Evolutionary conservation across 2,797 vertebrate genomes (phyloP), one percentile per base, ranked within the genome.

Genomic region (Centropyge bicolor): DNA sequence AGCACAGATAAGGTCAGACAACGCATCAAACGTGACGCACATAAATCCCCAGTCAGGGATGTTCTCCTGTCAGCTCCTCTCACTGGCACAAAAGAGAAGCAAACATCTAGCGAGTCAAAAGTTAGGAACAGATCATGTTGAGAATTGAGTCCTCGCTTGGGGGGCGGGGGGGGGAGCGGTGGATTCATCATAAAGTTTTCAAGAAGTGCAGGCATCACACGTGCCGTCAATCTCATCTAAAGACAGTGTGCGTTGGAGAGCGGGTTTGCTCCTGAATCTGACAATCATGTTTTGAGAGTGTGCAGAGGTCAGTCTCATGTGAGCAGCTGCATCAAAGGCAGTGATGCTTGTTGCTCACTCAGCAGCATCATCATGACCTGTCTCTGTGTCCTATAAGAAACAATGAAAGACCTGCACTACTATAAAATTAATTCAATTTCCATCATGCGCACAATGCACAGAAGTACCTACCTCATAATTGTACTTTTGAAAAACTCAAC

Each of bases 1-100:
- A 65, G 76, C 49, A 51, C 27, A 10, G 61, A 88, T 89, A 82
- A 88, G 87, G 89, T 91, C 88, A 88, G 63, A 77, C 78, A 81
- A 86, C 67, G 75, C 73, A 85, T 87, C 83, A 86, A 74, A 89
- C 57, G 35, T 73, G 69, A 68, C 51, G 8, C 62, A 71, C 73
- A 86, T 79, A 81, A 85, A 88, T 85, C 82, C 75, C 77, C 54
- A 69, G 81, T 79, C 75, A 73, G 70, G 52, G 52, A 80, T 73
- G 79, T 74, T 84, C 80, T 80, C 71, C 83, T 78, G 86, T 85
- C 87, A 88, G 82, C 45, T 51, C 74, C 52, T 61, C 77, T 70
- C 76, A 10, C 9, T 36, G 67, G 64, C 62, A 74, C 74, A 76
- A 46, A 60, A 52, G 48, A 62, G 65, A 77, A 78, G 76, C 41